A percentile compares a stretch with the other conserved stretches of the same genome.
Conservation (phyloP, 2,888 invertebrate species). For the Boloria selene region DNA sequence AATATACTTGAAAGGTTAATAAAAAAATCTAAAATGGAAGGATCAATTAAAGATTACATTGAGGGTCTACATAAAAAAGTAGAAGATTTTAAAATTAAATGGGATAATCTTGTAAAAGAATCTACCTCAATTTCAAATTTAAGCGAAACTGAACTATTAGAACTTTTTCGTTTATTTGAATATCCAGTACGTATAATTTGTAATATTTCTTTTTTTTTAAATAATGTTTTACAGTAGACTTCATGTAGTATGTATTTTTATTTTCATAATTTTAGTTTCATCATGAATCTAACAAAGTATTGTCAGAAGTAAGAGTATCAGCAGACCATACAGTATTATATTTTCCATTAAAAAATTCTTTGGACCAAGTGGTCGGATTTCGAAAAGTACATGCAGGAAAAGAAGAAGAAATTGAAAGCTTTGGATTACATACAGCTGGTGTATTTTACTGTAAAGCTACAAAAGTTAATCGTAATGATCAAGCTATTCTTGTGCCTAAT, state of each 20-base stretch:
- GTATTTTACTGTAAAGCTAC: conserved; percentile 64
- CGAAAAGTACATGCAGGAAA: conserved; percentile 77
- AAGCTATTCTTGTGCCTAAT: conserved; percentile 77
- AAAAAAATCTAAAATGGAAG: conserved; percentile 65
- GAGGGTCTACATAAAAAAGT: conserved; percentile 58
- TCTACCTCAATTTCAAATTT: conserved; percentile 72
- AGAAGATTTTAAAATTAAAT: conserved; percentile 68
- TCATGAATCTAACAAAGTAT: conserved; percentile 67
- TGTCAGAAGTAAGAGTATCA: conserved; percentile 82
- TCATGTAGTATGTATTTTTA: not conserved
- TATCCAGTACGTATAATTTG: conserved; percentile 76
- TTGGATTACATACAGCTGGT: conserved; percentile 66
- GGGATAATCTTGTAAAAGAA: conserved; percentile 68
- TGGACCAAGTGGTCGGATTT: conserved; percentile 85
- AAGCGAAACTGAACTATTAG: conserved; percentile 64
- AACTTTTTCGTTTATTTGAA: conserved; percentile 80
- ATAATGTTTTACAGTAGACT: not conserved
- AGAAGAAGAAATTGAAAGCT: conserved; percentile 63
- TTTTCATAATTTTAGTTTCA: conserved; percentile 65
- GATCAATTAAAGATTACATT: conserved; percentile 60
- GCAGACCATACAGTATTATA: conserved; percentile 79
- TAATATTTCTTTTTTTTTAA: too few species aligned
- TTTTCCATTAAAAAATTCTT: conserved; percentile 85
- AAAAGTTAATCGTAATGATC: conserved; percentile 62
- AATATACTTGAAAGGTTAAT: conserved; percentile 80